Conservation (phyloP, 1,140 invertebrate species). For the Penaeus indicus region DNA sequence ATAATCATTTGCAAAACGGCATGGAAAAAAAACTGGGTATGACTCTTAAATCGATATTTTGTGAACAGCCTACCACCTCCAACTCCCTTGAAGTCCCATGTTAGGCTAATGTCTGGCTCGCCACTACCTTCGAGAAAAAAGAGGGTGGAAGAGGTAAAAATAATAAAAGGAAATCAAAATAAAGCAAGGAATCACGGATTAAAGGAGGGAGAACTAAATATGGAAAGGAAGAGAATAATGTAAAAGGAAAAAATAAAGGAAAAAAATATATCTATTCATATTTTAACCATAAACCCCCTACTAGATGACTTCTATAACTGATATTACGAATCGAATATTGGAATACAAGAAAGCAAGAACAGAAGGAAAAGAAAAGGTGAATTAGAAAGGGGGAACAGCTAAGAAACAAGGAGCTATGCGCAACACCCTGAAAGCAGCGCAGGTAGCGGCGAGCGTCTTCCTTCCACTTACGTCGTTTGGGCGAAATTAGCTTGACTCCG, state of each 20-base stretch:
- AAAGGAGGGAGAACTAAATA: neutral
- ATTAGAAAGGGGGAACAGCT: neutral
- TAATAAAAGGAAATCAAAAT: neutral
- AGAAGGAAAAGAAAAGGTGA: neutral
- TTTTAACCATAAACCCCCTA: no score
- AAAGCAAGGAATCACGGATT: neutral
- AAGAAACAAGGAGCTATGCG: neutral
- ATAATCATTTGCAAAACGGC: no score
- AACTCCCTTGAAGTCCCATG: neutral
- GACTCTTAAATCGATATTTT: no score
- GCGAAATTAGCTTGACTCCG: slow-evolving; percentile 65
- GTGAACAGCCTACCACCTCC: no score
- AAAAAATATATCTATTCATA: no score
- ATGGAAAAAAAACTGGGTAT: no score
- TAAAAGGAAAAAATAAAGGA: no score
- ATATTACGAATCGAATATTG: no score
- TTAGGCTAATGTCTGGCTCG: neutral
- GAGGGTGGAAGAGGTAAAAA: no score
- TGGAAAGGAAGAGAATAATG: neutral
- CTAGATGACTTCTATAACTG: no score
- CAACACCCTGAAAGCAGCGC: neutral
- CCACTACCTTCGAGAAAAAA: slow-evolving; percentile 14
- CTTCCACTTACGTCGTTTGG: slow-evolving; percentile 64
- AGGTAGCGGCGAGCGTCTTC: no score
- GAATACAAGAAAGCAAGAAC: neutral